Base-by-base conservation (phyloP, 2,797 vertebrate species). In the Oryzias sinensis region DNA sequence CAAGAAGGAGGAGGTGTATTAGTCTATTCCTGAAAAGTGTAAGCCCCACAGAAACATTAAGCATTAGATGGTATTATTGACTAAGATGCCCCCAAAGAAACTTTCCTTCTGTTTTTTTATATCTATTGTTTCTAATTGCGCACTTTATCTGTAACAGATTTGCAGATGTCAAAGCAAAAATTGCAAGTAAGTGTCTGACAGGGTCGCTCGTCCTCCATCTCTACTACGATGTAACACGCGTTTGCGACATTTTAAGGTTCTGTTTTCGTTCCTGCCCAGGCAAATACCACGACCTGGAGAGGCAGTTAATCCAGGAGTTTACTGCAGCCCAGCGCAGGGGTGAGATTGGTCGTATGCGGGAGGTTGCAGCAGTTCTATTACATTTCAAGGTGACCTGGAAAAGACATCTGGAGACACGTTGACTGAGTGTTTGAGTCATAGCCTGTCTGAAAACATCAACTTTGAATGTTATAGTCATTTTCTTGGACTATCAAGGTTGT, bases 141-240 rank as follows among this genome's bases (percentile, higher is more conserved):
- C 72, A 77, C 56, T 81, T 51, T 53, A 56, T 72, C 65, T 81
- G 42, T 55, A 25, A 80, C 91, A 99, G 97, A 89, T 99, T 99
- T 95, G 93, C 97, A 77, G 97, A 97, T 83, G 97, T 99, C 77
- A 99, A 99, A 87, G 97, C 96, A 71, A 98, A 98, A 92, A 99
- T 99, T 84, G 97, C 97, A 89, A 99, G 97, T 99, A 92, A 93
- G 97, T 94, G 59, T 46, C 27, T 46, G 14, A 44, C 25, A 20
- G 14, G 54, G 11, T 3, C 49, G 17, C 14, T 52, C 4, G 24
- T n/a, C 14, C n/a, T 43, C 46, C 24, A n/a, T 64, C 27, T 48
- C 24, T 8, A 18, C 59, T 54, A 6, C 17, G 43, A 64, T 45
- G 42, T 5, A 65, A 4, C 0, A 5, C 4, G 53, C 16, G 24